phyloP scores from a whole-genome alignment of 1,140 invertebrate genomes.

The Pseudobourletiella spinata region DNA sequence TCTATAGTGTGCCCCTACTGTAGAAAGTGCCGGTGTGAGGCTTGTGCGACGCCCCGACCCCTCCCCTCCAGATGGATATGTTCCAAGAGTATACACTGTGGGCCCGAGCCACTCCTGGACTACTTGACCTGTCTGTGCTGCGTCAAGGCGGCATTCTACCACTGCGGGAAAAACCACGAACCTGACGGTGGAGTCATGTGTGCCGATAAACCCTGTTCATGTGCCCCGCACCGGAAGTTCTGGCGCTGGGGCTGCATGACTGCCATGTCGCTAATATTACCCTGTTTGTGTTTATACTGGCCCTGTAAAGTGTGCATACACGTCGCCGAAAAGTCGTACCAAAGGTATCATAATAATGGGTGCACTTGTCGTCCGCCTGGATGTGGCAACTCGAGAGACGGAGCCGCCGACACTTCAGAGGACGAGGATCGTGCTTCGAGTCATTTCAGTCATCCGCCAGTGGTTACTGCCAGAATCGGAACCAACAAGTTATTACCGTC shows the following conservation, averaged over 20 bases:
- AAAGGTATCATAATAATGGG: slow-evolving; percentile 60
- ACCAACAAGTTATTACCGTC: slow-evolving; percentile 24
- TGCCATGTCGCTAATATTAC: slow-evolving; percentile 65
- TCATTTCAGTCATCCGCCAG: slow-evolving; percentile 28
- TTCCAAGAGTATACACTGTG: slow-evolving; percentile 73
- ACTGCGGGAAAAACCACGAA: slow-evolving; percentile 65
- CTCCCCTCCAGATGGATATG: slow-evolving; percentile 81
- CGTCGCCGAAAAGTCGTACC: slow-evolving; percentile 69
- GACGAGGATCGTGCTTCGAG: slow-evolving; percentile 23
- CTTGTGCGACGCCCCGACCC: slow-evolving; percentile 70
- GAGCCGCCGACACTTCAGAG: slow-evolving; percentile 6
- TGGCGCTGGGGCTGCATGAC: slow-evolving; percentile 76
- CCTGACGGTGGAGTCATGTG: slow-evolving; percentile 56
- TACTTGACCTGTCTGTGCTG: slow-evolving; percentile 86
- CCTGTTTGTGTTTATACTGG: slow-evolving; percentile 86
- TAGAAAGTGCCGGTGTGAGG: slow-evolving; percentile 73
- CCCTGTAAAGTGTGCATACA: slow-evolving; percentile 71
- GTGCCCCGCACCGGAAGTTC: slow-evolving; percentile 56
- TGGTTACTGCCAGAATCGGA: slow-evolving; percentile 10
- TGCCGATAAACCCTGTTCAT: slow-evolving; percentile 78
- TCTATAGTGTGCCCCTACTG: slow-evolving; percentile 76
- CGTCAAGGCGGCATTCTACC: slow-evolving; percentile 84
- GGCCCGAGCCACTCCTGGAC: slow-evolving; percentile 73
- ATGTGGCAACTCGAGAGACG: neutral
- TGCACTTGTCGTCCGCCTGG: slow-evolving; percentile 46